These are phyloP conservation scores for Cyclopterus lumpus DNA, from an alignment of 2,797 vertebrate species.

Conservation along the genomic window DNA sequence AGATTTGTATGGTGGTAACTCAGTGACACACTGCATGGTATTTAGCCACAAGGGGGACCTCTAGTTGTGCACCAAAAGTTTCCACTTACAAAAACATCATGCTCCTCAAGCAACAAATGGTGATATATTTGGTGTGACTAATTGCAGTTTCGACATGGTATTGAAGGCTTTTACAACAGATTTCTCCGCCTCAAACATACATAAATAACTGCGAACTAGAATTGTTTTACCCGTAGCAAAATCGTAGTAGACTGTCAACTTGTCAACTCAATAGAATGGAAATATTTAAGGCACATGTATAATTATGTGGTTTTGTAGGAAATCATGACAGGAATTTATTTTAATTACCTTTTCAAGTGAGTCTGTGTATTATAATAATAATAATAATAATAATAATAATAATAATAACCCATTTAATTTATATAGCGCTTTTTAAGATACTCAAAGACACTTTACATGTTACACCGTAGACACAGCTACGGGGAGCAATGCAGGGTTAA, in stretches of 20 bases:
- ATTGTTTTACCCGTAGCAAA: background rate
- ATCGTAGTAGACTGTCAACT: too few species aligned
- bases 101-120: background rate
- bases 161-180: conserved; percentile 4
- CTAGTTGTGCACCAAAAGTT: background rate
- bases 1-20: conserved; percentile 13
- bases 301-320: background rate
- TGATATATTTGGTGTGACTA: conserved; percentile 16
- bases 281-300: background rate
- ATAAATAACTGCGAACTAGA: background rate
- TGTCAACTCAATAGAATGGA: background rate
- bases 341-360: too few species aligned
- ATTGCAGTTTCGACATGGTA: conserved; percentile 19
- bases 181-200: background rate
- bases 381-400: too few species aligned
- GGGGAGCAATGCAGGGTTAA: too few species aligned
- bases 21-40: conserved; percentile 11
- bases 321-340: background rate
- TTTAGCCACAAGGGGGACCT: conserved; percentile 66
- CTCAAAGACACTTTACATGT: too few species aligned
- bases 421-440: too few species aligned
- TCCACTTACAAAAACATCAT: background rate
- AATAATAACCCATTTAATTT: too few species aligned
- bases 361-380: too few species aligned
- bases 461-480: too few species aligned